These are phyloP conservation scores for Aspidiotus destructor DNA, from an alignment of 2,888 invertebrate species.

Conservation along the genomic window DNA sequence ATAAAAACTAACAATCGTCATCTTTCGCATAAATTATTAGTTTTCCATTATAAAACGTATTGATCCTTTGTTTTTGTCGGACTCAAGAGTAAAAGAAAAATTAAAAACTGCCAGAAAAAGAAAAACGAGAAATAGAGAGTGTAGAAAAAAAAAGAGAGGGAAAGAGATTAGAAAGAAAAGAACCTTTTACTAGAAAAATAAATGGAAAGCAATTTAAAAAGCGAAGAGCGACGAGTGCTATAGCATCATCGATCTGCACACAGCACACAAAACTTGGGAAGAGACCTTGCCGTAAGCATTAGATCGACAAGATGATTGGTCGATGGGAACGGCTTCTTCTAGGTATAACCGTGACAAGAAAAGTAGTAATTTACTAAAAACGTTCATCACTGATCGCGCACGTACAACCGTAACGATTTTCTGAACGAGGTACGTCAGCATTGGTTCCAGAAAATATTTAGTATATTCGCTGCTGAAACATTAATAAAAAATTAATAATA, in stretches of 20 bases:
- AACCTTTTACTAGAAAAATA: constrained; percentile 25
- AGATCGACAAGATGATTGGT: constrained; percentile 29
- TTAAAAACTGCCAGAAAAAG: not conserved
- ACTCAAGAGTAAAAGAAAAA: too few species aligned
- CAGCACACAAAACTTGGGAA: too few species aligned
- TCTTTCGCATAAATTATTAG: not conserved
- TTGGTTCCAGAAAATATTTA: too few species aligned
- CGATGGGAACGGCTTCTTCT: not conserved
- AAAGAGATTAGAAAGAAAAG: not conserved
- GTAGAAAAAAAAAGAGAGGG: not conserved
- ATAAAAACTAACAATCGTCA: constrained; percentile 29
- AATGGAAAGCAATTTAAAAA: constrained; percentile 30
- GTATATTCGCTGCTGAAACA: too few species aligned
- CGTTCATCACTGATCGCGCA: too few species aligned
- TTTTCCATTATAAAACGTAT: constrained; percentile 22
- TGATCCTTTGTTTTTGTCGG: constrained; percentile 23
- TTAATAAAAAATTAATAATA: too few species aligned
- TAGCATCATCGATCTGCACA: too few species aligned
- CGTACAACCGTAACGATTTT: too few species aligned
- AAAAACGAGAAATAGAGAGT: not conserved
- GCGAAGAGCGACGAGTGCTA: constrained; percentile 2
- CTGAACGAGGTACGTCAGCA: too few species aligned
- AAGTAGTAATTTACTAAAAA: not conserved
- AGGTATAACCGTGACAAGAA: not conserved
- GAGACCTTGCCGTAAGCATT: constrained; percentile 29